Conservation (phyloP, 1,140 invertebrate species). For the Cyphomyrmex costatus region DNA sequence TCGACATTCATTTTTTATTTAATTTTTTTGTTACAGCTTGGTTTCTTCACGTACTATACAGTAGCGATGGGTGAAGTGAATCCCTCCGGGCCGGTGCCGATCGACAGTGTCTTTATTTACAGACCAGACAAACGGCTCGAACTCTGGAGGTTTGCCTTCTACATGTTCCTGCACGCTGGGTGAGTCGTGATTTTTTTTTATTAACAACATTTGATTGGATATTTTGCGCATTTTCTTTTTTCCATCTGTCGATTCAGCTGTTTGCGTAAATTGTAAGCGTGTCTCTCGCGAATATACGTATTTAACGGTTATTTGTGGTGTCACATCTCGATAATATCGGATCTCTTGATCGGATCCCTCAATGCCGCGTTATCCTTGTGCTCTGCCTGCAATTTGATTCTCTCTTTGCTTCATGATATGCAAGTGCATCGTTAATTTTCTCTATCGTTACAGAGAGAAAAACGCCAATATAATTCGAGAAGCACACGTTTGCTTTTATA, state of each 20-base stretch:
- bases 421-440: constrained; percentile 50
- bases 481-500: constrained; percentile 25
- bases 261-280: neutral
- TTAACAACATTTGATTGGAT: neutral
- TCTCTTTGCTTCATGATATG: neutral
- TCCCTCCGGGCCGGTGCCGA: constrained; percentile 95
- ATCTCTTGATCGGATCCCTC: constrained; percentile 22
- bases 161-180: constrained; percentile 98
- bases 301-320: constrained; percentile 27
- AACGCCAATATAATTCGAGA: neutral
- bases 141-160: constrained; percentile 97
- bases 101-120: constrained; percentile 97
- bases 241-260: neutral
- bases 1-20: constrained; percentile 19
- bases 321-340: constrained; percentile 16
- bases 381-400: neutral
- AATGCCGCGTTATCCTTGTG: neutral
- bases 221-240: neutral
- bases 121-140: constrained; percentile 96
- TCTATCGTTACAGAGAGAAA: neutral
- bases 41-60: constrained; percentile 97
- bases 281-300: neutral
- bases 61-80: constrained; percentile 93
- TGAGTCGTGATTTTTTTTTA: constrained; percentile 85
- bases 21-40: constrained; percentile 90